Conservation (phyloP, 2,797 vertebrate genomes). For the Scolopax bukidnonensis region DNA sequence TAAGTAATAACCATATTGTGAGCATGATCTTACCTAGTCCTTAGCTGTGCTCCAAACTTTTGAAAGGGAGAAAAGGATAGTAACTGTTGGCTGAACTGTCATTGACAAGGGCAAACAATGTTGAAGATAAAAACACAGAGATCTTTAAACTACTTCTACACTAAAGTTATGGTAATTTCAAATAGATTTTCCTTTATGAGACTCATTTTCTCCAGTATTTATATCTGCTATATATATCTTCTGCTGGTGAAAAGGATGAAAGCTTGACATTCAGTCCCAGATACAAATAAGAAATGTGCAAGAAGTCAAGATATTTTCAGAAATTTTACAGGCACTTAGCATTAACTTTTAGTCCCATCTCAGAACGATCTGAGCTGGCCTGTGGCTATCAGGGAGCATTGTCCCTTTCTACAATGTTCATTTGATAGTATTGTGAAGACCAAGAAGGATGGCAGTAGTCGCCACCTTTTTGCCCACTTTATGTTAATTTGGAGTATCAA, state of each 20-base stretch:
- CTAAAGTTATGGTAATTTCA: constrained; percentile 25
- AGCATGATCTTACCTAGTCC: background rate
- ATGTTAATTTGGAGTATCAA: background rate
- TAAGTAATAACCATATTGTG: background rate
- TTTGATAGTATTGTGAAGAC: background rate
- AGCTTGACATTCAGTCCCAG: background rate
- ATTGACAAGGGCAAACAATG: constrained; percentile 1
- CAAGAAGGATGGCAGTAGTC: background rate
- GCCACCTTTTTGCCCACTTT: background rate
- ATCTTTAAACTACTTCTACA: background rate
- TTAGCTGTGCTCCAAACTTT: background rate
- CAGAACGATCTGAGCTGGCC: background rate
- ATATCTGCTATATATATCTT: background rate
- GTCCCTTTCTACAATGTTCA: background rate
- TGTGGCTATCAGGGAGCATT: background rate
- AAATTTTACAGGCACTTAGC: background rate
- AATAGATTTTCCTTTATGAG: constrained; percentile 17
- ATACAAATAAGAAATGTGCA: background rate
- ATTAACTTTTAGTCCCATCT: background rate
- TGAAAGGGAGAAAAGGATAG: background rate
- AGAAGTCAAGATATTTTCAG: background rate
- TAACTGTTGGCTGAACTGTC: background rate
- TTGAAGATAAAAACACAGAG: constrained; percentile 13
- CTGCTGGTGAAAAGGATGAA: background rate
- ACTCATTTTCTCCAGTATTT: constrained; percentile 15